A percentile compares a stretch with the other conserved stretches of the same genome.
phyloP scores from a whole-genome alignment of 2,113 vertebrate genomes.

The Tragelaphus strepsiceros region DNA sequence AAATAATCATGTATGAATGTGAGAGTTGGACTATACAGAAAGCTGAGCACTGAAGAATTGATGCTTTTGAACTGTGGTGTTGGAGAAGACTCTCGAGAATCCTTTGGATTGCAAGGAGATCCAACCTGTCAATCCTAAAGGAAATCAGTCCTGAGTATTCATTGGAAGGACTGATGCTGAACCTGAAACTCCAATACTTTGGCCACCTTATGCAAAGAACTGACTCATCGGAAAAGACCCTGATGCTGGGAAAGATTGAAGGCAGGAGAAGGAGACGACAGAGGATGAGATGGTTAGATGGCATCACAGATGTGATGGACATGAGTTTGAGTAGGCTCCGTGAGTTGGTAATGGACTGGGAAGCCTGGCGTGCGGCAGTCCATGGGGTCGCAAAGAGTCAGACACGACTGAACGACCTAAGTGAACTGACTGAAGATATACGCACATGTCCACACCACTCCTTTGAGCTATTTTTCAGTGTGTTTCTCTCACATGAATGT shows the following conservation, averaged over 20 bases:
- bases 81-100: neutral
- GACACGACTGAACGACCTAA: neutral
- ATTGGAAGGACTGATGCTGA: neutral
- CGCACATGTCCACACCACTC: neutral
- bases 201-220: fast-evolving
- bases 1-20: neutral
- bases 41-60: neutral
- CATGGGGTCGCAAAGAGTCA: neutral
- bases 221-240: neutral
- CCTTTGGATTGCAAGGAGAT: neutral
- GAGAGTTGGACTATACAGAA: neutral
- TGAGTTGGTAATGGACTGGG: neutral
- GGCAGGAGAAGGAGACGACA: neutral
- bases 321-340: fast-evolving
- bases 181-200: neutral
- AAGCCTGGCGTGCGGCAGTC: neutral
- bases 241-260: neutral
- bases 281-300: neutral
- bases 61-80: neutral
- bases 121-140: neutral
- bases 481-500: neutral
- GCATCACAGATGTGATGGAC: neutral
- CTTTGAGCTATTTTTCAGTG: neutral
- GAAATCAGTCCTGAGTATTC: neutral
- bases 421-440: neutral